Base-by-base conservation (phyloP, 2,113 vertebrate genomes). In the Balaeniceps rex region DNA sequence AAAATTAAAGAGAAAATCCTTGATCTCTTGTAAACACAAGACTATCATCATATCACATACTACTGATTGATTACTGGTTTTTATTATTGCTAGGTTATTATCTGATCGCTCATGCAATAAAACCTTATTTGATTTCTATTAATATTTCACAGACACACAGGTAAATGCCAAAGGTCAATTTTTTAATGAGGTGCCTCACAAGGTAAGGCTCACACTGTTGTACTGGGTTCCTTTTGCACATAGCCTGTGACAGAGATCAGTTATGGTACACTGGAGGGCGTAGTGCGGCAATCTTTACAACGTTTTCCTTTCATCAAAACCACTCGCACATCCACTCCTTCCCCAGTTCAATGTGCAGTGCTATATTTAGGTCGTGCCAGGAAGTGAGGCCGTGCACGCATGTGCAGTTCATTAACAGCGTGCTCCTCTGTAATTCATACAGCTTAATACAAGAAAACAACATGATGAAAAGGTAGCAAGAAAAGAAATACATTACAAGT, bases 161-260 rank as follows among this genome's bases (percentile, higher is more conserved):
- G 54, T 11, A 22, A 70, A 34, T 12, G 60, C 29, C 76, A 60
- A 94, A 97, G 92, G 84, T 51, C 36, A 11, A 6, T 12, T 42
- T 40, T 60, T 28, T 10, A 5, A 40, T 0, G 17, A 83, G 60
- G 17, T 10, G 28, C 54, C 60, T 60, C 42, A 2, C 23, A 19
- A 13, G 63, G 11, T 19, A 19, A 33, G 28, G 74, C 60, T 76
- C 5, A 1, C 25, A 11, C 47, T 21, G 52, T 9, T 51, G 1
- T 12, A 6, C 11, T 8, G 25, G 0, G 7, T 2, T 52, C 36
- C 8, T 34, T 31, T 13, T 1, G n/a, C 76, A 34, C 3, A 0
- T 0, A 9, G 47, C 18, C 77, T 2, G 34, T 2, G 33, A 11
- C 63, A 8, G 66, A 58, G 70, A 23, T 22, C 38, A 9, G 46